Percentiles rank a stretch among this genome's conserved stretches.
These are phyloP conservation scores for Rhea americana DNA, from an alignment of 2,113 vertebrate genomes.

Conservation along the genomic window DNA sequence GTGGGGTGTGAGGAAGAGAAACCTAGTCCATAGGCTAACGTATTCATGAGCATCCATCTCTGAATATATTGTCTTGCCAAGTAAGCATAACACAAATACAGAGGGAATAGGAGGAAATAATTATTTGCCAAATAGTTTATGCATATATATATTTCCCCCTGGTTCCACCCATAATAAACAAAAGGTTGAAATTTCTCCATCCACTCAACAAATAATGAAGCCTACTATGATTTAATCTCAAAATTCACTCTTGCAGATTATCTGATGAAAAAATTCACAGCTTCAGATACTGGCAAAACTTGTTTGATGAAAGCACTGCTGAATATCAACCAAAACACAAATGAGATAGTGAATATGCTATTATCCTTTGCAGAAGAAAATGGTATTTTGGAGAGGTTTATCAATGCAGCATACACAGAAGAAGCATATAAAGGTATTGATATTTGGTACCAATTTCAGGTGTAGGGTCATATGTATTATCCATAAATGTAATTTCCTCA, in stretches of 20 bases:
- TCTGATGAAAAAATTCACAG: constrained; percentile 80
- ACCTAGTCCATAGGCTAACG: neutral
- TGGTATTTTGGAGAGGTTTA: constrained; percentile 73
- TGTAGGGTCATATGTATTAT: neutral
- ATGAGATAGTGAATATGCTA: constrained; percentile 68
- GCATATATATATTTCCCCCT: neutral
- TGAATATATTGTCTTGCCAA: neutral
- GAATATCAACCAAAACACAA: constrained; percentile 79
- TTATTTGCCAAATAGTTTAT: neutral
- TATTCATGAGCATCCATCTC: neutral
- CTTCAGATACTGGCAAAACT: constrained; percentile 80
- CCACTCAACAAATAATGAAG: neutral
- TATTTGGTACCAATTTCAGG: neutral
- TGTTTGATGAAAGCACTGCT: constrained; percentile 85
- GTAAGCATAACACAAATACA: neutral
- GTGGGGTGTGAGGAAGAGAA: neutral
- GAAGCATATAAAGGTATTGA: constrained; percentile 80
- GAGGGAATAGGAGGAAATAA: neutral
- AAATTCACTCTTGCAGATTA: constrained; percentile 69
- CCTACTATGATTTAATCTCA: neutral
- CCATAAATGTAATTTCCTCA: neutral
- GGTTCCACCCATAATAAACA: neutral
- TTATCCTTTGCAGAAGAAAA: constrained; percentile 78
- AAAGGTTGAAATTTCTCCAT: neutral
- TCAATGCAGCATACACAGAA: constrained; percentile 83